Evolutionary conservation across 2,797 vertebrate species (phyloP).

Genomic region (Mus minutoides): DNA sequence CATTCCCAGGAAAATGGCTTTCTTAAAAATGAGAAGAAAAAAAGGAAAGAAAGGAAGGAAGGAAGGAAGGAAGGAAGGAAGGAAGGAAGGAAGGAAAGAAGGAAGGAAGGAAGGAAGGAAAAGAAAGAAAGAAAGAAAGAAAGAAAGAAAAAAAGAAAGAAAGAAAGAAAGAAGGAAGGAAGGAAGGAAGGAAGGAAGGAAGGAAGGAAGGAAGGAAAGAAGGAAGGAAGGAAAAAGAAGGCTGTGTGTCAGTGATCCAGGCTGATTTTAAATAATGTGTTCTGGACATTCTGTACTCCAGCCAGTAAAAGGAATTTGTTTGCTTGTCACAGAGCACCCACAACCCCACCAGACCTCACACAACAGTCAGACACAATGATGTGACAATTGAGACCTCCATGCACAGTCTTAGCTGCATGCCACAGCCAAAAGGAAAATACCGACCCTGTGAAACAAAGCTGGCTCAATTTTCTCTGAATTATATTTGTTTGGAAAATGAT

Average conservation of each 20-base stretch:
- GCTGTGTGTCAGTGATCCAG: slow-evolving; percentile 79
- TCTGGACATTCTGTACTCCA: slow-evolving; percentile 64
- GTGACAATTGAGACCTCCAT: slow-evolving; percentile 79
- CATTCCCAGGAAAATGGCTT: slow-evolving; percentile 55
- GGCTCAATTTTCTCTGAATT: slow-evolving; percentile 73
- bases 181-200: not conserved
- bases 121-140: too few relatives aligned
- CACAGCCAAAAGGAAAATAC: slow-evolving; percentile 39
- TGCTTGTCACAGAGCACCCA: slow-evolving; percentile 81
- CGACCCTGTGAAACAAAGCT: slow-evolving; percentile 19
- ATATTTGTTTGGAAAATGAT: slow-evolving; percentile 73
- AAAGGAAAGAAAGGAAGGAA: too few relatives aligned
- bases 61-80: not conserved
- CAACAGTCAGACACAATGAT: slow-evolving; percentile 80
- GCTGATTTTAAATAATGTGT: slow-evolving; percentile 83
- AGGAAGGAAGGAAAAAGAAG: not conserved
- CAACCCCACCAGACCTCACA: slow-evolving; percentile 76
- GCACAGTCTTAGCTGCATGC: slow-evolving; percentile 66
- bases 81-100: rapidly evolving
- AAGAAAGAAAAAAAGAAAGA: too few relatives aligned
- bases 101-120: too few relatives aligned
- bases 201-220: not conserved
- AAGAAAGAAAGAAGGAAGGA: too few relatives aligned
- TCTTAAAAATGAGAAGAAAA: slow-evolving; percentile 43
- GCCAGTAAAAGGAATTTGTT: slow-evolving; percentile 80